Conservation (phyloP, 2,797 vertebrate genomes). For the Galagoides demidoff region DNA sequence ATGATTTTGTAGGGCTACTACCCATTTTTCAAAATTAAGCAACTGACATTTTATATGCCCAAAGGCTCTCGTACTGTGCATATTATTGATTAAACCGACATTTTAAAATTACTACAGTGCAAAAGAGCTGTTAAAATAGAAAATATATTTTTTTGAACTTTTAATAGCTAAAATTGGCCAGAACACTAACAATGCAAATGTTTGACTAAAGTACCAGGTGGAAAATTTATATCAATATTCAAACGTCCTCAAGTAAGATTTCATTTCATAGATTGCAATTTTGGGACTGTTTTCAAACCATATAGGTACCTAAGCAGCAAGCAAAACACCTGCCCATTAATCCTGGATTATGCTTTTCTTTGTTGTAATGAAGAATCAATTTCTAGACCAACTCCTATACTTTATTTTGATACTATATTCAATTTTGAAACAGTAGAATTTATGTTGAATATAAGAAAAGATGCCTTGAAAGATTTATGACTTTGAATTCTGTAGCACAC, state of each 20-base stretch:
- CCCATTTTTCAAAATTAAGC: slow-evolving; percentile 73
- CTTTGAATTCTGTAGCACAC: not conserved
- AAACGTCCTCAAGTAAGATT: slow-evolving; percentile 37
- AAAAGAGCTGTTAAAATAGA: slow-evolving; percentile 69
- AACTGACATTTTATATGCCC: slow-evolving; percentile 66
- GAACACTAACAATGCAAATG: slow-evolving; percentile 7
- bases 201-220: slow-evolving; percentile 41
- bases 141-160: slow-evolving; percentile 23
- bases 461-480: not conserved
- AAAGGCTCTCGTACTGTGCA: slow-evolving; percentile 37
- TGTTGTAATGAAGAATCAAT: not conserved
- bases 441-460: slow-evolving; percentile 1
- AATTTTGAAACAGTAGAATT: slow-evolving; percentile 35
- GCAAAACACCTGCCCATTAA: not conserved
- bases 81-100: slow-evolving; percentile 44
- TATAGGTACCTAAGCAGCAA: not conserved
- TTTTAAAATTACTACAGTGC: slow-evolving; percentile 65
- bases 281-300: slow-evolving; percentile 24
- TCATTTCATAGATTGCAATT: slow-evolving; percentile 9
- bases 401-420: not conserved
- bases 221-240: slow-evolving; percentile 42
- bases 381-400: not conserved
- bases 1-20: slow-evolving; percentile 56
- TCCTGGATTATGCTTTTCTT: not conserved
- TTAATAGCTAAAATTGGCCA: slow-evolving; percentile 48